Conservation (phyloP, 1,140 invertebrate species). For the Formica selysi region DNA sequence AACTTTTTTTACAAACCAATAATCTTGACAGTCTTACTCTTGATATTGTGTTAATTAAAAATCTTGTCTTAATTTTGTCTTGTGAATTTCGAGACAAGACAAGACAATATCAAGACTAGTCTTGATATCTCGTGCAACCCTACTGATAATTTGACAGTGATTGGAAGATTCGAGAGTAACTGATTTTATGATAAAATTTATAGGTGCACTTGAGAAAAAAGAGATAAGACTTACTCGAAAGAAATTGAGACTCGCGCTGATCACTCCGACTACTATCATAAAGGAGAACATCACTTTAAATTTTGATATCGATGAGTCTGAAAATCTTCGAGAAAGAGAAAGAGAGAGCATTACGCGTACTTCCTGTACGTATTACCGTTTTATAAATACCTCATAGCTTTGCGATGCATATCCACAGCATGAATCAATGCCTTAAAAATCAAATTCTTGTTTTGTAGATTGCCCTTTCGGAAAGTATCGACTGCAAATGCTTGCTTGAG, state of each 20-base stretch:
- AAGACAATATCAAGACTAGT: too few relatives aligned
- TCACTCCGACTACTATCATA: neutral
- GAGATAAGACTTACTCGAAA: neutral
- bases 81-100: too few relatives aligned
- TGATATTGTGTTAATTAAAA: too few relatives aligned
- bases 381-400: constrained; percentile 4
- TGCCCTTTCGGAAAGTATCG: neutral
- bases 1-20: too few relatives aligned
- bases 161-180: too few relatives aligned
- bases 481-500: neutral
- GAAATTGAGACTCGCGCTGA: neutral
- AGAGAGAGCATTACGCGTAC: neutral
- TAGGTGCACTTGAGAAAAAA: too few relatives aligned
- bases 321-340: neutral
- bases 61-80: too few relatives aligned
- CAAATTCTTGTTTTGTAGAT: neutral
- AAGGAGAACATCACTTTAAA: neutral
- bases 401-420: constrained; percentile 26
- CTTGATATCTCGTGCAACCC: too few relatives aligned
- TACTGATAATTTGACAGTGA: too few relatives aligned
- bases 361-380: neutral
- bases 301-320: neutral
- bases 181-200: too few relatives aligned
- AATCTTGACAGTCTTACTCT: too few relatives aligned
- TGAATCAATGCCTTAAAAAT: neutral